A percentile compares a stretch with the other conserved stretches of the same genome.
Evolutionary conservation across 1,140 invertebrate genomes (phyloP).

Genomic region (Drosophila chauvacae): DNA sequence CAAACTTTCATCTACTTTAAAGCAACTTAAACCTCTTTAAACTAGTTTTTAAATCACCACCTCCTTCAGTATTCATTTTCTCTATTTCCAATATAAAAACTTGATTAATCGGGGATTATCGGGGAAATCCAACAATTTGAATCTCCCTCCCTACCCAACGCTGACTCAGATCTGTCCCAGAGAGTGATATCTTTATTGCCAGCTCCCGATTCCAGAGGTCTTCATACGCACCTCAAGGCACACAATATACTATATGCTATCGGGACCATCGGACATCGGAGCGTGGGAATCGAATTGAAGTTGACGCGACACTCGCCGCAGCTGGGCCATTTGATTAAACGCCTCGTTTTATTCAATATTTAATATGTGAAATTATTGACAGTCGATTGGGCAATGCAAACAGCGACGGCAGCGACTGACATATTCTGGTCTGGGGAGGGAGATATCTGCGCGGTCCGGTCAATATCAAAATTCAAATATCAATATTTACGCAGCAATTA

Average conservation of each 20-base stretch:
- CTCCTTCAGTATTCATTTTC: too few species aligned
- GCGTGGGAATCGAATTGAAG: constrained; percentile 61
- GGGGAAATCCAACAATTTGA: neutral
- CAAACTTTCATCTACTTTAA: neutral
- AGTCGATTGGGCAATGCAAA: constrained; percentile 81
- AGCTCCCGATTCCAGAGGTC: constrained; percentile 13
- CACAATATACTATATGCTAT: neutral
- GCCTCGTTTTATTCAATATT: constrained; percentile 81
- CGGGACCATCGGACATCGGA: constrained; percentile 33
- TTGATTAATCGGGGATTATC: neutral
- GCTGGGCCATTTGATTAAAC: constrained; percentile 73
- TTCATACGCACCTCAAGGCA: constrained; percentile 41
- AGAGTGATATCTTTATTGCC: constrained; percentile 64
- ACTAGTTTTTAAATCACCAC: too few species aligned
- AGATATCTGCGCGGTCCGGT: constrained; percentile 52
- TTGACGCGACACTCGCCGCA: constrained; percentile 54
- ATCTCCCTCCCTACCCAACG: neutral
- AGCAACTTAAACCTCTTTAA: neutral
- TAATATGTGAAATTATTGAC: constrained; percentile 83
- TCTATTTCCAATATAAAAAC: neutral
- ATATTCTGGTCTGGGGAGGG: constrained; percentile 31
- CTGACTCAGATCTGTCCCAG: constrained; percentile 24
- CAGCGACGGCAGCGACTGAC: constrained; percentile 39
- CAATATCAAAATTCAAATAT: constrained; percentile 81
- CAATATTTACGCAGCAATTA: constrained; percentile 83